Evolutionary conservation across 1,140 invertebrate species (phyloP).

Genomic region (Venturia canescens): DNA sequence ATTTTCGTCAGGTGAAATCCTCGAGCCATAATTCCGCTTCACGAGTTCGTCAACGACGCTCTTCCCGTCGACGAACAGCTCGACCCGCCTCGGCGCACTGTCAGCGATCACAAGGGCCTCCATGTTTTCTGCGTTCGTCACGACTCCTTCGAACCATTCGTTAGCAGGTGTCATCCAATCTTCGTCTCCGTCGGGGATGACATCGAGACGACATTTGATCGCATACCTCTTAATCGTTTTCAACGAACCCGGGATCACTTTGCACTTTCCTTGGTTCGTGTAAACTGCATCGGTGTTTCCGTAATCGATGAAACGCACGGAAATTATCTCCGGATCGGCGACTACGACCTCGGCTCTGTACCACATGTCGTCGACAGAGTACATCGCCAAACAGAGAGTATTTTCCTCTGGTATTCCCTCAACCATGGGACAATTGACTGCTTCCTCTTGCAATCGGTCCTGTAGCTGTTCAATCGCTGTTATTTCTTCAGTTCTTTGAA

Average conservation of each 20-base stretch:
- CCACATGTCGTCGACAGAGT: constrained; percentile 85
- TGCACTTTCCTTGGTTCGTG: constrained; percentile 78
- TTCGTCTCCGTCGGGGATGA: constrained; percentile 79
- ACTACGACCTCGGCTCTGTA: constrained; percentile 89
- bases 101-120: constrained; percentile 48
- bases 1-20: constrained; percentile 73
- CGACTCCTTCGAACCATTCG: constrained; percentile 78
- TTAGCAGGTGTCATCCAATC: constrained; percentile 83
- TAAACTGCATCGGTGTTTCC: constrained; percentile 86
- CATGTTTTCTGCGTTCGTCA: constrained; percentile 69
- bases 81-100: constrained; percentile 46
- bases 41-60: constrained; percentile 63
- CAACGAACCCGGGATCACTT: constrained; percentile 78
- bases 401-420: constrained; percentile 79
- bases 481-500: constrained; percentile 59
- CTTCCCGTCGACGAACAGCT: constrained; percentile 53
- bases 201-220: constrained; percentile 81
- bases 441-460: constrained; percentile 79
- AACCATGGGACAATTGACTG: constrained; percentile 74
- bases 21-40: constrained; percentile 74
- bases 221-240: constrained; percentile 78
- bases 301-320: constrained; percentile 89
- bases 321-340: constrained; percentile 82
- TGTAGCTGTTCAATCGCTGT: constrained; percentile 67
- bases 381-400: constrained; percentile 84